These are phyloP conservation scores for Caenorhabditis panamensis DNA, from an alignment of 2,888 invertebrate genomes.

Conservation along the genomic window DNA sequence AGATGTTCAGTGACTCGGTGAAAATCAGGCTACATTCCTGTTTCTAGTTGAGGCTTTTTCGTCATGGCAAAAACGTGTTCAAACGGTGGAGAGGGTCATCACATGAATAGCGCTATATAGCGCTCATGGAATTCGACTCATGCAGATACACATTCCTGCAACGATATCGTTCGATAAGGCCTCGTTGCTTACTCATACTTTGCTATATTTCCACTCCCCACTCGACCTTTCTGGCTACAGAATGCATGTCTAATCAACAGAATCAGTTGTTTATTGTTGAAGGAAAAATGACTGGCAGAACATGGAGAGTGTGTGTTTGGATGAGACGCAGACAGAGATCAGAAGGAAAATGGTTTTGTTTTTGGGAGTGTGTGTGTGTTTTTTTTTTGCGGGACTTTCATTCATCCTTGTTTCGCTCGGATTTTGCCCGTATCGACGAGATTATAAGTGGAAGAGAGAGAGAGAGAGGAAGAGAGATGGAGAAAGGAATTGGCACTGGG, in stretches of 20 bases:
- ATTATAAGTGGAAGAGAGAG: conserved; percentile 27
- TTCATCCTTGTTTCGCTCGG: conserved; percentile 31
- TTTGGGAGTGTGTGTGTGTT: background rate
- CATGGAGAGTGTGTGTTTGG: conserved; percentile 2
- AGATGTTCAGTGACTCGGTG: too few relatives aligned
- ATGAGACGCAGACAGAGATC: conserved; percentile 49
- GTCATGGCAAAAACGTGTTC: too few relatives aligned
- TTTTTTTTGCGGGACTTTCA: conserved; percentile 11
- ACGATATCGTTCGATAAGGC: too few relatives aligned
- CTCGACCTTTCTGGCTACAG: conserved; percentile 29
- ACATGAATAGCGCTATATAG: too few relatives aligned
- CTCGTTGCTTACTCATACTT: conserved; percentile 15
- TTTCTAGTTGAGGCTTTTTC: too few relatives aligned
- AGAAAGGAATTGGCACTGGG: conserved; percentile 32
- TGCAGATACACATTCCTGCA: conserved; percentile 7
- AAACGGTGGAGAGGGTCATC: too few relatives aligned
- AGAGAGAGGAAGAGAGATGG: conserved; percentile 15
- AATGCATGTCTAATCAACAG: conserved; percentile 33
- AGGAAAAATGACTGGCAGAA: conserved; percentile 13
- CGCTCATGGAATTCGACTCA: conserved; percentile 20
- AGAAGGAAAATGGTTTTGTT: conserved; percentile 14
- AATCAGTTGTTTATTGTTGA: conserved; percentile 40
- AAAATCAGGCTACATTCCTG: too few relatives aligned
- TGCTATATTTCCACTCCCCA: conserved; percentile 34
- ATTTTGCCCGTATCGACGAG: conserved; percentile 53